These are phyloP conservation scores for Leptinotarsa juncta DNA, from an alignment of 2,888 invertebrate genomes.

Conservation along the genomic window DNA sequence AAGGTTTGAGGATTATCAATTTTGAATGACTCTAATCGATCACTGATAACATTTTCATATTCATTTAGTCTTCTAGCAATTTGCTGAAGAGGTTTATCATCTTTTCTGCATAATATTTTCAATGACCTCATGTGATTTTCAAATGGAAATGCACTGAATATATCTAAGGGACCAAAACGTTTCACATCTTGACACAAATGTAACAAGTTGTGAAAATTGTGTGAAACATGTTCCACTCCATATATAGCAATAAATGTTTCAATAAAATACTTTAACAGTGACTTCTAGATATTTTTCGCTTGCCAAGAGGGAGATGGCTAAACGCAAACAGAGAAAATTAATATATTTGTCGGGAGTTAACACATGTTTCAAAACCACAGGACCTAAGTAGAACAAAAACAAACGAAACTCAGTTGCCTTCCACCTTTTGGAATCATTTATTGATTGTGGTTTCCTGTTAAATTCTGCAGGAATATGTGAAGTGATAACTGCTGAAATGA, in stretches of 20 bases:
- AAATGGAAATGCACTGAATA: slow-evolving; percentile 36
- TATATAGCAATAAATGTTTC: slow-evolving; percentile 21
- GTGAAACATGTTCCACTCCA: slow-evolving; percentile 17
- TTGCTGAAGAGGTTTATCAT: slow-evolving; percentile 21
- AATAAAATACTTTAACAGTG: slow-evolving; percentile 20
- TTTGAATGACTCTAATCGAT: too few relatives aligned
- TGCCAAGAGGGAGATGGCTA: slow-evolving; percentile 27
- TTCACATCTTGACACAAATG: slow-evolving; percentile 14
- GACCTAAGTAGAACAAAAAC: slow-evolving; percentile 37
- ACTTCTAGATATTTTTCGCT: background rate
- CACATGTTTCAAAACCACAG: slow-evolving; percentile 32
- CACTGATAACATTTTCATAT: background rate
- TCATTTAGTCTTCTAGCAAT: slow-evolving; percentile 18
- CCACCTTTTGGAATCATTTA: slow-evolving; percentile 30
- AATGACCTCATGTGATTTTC: slow-evolving; percentile 34
- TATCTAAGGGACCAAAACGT: slow-evolving; percentile 33
- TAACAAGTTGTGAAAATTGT: slow-evolving; percentile 34
- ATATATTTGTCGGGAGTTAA: slow-evolving; percentile 24
- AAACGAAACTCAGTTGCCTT: slow-evolving; percentile 39
- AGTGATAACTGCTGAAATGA: slow-evolving; percentile 5
- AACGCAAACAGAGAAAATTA: slow-evolving; percentile 32
- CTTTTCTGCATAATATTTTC: slow-evolving; percentile 13
- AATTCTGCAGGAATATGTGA: slow-evolving; percentile 24
- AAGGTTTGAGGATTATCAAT: too few relatives aligned
- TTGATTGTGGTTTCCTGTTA: slow-evolving; percentile 29